A percentile compares a stretch with the other conserved stretches of the same genome.
These are phyloP conservation scores for Megaleporinus macrocephalus DNA, from an alignment of 2,113 vertebrate genomes.

Conservation along the genomic window DNA sequence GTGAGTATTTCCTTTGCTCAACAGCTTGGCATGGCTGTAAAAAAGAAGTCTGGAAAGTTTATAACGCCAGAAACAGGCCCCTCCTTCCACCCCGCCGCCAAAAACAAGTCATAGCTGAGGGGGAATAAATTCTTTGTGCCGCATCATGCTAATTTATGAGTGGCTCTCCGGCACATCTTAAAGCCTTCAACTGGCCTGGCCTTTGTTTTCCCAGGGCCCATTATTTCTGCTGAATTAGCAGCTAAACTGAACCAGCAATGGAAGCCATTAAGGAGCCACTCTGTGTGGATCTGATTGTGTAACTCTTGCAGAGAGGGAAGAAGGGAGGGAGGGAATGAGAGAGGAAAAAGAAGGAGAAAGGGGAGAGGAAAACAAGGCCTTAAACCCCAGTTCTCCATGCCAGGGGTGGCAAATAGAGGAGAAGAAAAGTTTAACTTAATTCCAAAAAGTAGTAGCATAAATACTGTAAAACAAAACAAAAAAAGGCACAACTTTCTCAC, in stretches of 20 bases:
- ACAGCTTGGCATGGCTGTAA: conserved; percentile 39
- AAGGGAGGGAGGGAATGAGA: conserved; percentile 17
- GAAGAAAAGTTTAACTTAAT: background rate
- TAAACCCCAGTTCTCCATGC: conserved; percentile 11
- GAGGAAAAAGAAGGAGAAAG: background rate
- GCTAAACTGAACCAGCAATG: conserved; percentile 82
- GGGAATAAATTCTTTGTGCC: conserved; percentile 78
- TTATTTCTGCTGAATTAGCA: conserved; percentile 97
- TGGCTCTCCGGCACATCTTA: conserved; percentile 91
- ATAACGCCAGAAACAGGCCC: conserved; percentile 69
- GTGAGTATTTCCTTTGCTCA: conserved; percentile 47
- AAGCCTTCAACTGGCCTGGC: conserved; percentile 80
- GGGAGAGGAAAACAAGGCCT: background rate
- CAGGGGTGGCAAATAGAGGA: conserved; percentile 30
- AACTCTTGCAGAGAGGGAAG: conserved; percentile 47
- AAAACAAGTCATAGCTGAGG: conserved; percentile 68
- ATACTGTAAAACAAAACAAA: too few species aligned
- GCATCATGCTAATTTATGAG: conserved; percentile 90
- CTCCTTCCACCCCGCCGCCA: conserved; percentile 66
- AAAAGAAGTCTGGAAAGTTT: conserved; percentile 72
- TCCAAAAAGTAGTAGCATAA: too few species aligned
- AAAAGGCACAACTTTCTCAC: too few species aligned
- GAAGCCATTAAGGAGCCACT: conserved; percentile 88
- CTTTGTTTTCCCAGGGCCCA: conserved; percentile 89
- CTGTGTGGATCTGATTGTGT: conserved; percentile 81